These are phyloP conservation scores for Aplidium turbinatum DNA, from an alignment of 23 tunicate species.

Conservation along the genomic window DNA sequence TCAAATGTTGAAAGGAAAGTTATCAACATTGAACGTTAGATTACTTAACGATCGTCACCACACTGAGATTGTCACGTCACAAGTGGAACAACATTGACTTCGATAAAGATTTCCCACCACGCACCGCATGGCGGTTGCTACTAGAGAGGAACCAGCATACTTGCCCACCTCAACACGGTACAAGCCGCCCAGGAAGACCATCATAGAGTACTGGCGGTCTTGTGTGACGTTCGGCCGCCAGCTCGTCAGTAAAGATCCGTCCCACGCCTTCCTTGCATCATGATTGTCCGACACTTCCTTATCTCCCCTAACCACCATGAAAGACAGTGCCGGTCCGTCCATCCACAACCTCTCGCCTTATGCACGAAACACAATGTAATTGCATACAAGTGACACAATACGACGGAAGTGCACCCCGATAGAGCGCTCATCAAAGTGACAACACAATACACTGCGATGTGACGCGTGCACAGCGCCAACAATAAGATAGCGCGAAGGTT, in stretches of 20 bases:
- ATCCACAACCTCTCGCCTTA: slow-evolving; percentile 5
- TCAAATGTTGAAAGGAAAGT: too few relatives aligned
- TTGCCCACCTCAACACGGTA: slow-evolving; percentile 49
- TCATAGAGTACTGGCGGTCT: slow-evolving; percentile 19
- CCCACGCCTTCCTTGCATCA: slow-evolving; percentile 36
- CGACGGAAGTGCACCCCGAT: too few relatives aligned
- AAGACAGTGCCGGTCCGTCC: slow-evolving; percentile 1
- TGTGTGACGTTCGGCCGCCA: slow-evolving; percentile 35
- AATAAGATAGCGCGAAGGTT: neutral
- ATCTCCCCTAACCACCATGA: neutral
- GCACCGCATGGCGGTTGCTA: neutral
- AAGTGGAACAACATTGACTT: too few relatives aligned
- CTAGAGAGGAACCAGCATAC: neutral
- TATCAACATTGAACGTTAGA: too few relatives aligned
- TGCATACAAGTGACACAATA: too few relatives aligned
- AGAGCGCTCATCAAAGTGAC: too few relatives aligned
- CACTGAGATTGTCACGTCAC: neutral
- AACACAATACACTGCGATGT: too few relatives aligned
- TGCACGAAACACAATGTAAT: neutral
- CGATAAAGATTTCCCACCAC: neutral
- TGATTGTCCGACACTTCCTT: neutral
- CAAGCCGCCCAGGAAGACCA: slow-evolving; percentile 46
- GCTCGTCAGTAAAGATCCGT: slow-evolving; percentile 40
- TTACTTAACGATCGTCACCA: neutral
- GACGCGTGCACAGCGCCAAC: too few relatives aligned